Percentiles rank a stretch among this genome's conserved stretches.
phyloP scores from a whole-genome alignment of 2,888 invertebrate species.

The Labia minor region DNA sequence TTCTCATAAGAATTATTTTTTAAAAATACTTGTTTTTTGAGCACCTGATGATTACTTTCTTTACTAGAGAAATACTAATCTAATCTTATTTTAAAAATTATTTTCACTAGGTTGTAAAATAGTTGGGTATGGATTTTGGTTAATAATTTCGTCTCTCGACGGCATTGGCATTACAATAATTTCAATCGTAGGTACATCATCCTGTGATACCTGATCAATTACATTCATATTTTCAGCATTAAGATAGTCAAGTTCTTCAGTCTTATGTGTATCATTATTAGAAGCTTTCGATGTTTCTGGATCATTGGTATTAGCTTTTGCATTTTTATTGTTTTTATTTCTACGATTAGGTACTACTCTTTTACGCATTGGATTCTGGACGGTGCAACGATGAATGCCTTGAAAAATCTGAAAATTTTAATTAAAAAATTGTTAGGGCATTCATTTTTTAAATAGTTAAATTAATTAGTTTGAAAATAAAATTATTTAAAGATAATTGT shows the following conservation, averaged over 20 bases:
- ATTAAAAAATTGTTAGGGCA: too few species aligned
- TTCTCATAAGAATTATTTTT: too few species aligned
- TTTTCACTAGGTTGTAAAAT: neutral
- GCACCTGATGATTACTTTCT: too few species aligned
- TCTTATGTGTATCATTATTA: neutral
- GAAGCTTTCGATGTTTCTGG: neutral
- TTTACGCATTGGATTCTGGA: neutral
- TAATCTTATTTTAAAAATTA: neutral
- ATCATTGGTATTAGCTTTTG: neutral
- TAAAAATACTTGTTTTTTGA: too few species aligned
- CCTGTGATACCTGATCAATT: neutral
- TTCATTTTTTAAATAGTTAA: too few species aligned
- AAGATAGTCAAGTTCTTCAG: neutral
- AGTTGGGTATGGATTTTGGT: neutral
- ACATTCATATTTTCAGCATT: neutral
- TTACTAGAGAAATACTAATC: neutral
- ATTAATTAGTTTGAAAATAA: too few species aligned
- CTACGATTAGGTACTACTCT: neutral
- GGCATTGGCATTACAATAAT: slow-evolving; percentile 25
- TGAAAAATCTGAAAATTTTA: too few species aligned
- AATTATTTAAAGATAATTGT: too few species aligned
- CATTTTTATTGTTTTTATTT: neutral
- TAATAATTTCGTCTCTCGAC: neutral
- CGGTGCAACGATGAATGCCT: too few species aligned
- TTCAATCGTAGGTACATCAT: slow-evolving; percentile 25